Evolutionary conservation across 2,113 vertebrate genomes (phyloP).

Genomic region (Mesoclemmys tuberculata): DNA sequence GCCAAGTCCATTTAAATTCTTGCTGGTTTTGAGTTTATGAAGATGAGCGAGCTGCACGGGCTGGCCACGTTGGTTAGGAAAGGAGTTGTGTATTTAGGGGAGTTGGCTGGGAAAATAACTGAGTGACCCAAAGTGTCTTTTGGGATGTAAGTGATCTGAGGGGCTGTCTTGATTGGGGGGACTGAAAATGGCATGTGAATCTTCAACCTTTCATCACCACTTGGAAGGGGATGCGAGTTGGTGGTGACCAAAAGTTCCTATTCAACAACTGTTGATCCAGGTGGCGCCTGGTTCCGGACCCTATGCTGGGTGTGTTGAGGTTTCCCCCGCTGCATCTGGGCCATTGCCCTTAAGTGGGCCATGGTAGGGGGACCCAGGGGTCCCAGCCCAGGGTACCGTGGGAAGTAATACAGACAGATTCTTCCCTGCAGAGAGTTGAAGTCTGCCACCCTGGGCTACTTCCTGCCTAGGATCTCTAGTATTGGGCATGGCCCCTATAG

Average conservation of each 20-base stretch:
- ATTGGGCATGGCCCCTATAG: too few relatives aligned
- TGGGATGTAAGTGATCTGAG: neutral
- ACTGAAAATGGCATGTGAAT: accelerated
- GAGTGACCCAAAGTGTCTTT: accelerated
- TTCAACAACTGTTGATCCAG: neutral
- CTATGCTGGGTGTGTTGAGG: neutral
- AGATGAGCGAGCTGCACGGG: neutral
- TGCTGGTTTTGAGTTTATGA: accelerated
- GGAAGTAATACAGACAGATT: neutral
- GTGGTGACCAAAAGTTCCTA: neutral
- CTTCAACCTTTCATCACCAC: neutral
- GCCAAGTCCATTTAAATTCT: neutral
- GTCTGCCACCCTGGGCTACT: neutral
- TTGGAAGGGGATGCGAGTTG: neutral
- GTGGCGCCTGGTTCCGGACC: neutral
- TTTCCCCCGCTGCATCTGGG: neutral
- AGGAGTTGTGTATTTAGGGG: neutral
- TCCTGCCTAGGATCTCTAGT: neutral
- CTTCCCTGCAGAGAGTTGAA: neutral
- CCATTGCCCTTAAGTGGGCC: neutral
- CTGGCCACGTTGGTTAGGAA: neutral
- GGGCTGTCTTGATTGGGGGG: neutral
- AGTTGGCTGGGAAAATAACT: neutral
- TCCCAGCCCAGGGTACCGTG: neutral
- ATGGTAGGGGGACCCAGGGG: neutral